A percentile compares a stretch with the other conserved stretches of the same genome.
Conservation (phyloP, 2,797 vertebrate genomes). For the Sus cebifrons region DNA sequence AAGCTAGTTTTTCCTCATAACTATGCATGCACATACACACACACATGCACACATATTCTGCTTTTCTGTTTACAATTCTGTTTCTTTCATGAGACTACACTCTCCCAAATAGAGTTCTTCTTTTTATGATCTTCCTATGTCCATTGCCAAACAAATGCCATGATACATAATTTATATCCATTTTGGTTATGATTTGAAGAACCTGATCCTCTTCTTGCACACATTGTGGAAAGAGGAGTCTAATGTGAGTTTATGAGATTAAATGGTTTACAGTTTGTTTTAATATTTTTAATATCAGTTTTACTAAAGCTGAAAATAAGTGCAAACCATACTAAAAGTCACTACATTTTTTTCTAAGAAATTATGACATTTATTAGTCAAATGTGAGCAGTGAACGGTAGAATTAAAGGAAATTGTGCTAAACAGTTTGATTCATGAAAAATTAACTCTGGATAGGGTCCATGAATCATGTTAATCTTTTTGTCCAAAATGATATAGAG, state of each 20-base stretch:
- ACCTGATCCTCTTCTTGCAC: slow-evolving; percentile 2
- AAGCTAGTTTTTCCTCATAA: background rate
- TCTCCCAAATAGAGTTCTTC: background rate
- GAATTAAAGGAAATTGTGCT: slow-evolving; percentile 54
- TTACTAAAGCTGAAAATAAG: slow-evolving; percentile 39
- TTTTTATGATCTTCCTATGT: background rate
- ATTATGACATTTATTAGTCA: background rate
- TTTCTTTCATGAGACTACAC: slow-evolving; percentile 10
- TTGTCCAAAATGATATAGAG: background rate
- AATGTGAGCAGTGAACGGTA: background rate
- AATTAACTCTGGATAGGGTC: background rate
- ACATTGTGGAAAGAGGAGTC: background rate
- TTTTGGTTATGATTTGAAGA: slow-evolving; percentile 4
- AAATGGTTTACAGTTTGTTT: slow-evolving; percentile 20
- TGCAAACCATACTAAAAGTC: background rate
- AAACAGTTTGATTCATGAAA: slow-evolving; percentile 18
- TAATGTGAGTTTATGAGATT: slow-evolving; percentile 29
- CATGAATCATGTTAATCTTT: background rate
- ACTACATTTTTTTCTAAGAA: slow-evolving; percentile 12
- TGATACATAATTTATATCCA: background rate
- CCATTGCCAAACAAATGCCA: background rate
- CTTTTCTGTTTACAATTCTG: background rate
- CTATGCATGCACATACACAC: fast-evolving
- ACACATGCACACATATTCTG: background rate
- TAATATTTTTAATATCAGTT: background rate